Evolutionary conservation across 2,113 vertebrate genomes (phyloP), one percentile per base, ranked within the genome.

Genomic region (Alexandromys fortis): DNA sequence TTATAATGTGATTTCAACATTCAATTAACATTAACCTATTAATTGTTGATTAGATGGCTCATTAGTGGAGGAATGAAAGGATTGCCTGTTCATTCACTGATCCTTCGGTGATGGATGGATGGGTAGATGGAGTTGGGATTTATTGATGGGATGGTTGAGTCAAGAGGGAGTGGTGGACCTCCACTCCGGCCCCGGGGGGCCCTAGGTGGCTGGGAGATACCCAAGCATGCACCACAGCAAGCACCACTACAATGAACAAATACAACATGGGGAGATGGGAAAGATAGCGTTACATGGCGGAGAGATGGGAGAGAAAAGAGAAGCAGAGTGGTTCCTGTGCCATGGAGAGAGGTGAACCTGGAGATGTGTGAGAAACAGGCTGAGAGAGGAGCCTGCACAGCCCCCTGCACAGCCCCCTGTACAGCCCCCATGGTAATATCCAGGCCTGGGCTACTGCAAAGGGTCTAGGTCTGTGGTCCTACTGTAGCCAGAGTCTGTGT

Each of bases 1-100:
- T 94, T 78, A 81, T n/a, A 68, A 38, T 81, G 77, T 86, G 45
- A 82, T 52, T 86, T 73, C 22, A 94, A 82, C 22, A 67, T 16
- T 16, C 35, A 76, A 81, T 47, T 79, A 85, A 47, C 22, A 90
- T 76, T 38, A 92, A 81, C 38, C 75, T 76, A 49, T 47, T 79
- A 30, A 38, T 77, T n/a, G 49, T 42, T 45, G 76, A 52, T 91
- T 42, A 76, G 89, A 52, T 75, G 5, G 24, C 30, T 75, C 67
- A 42, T 45, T 22, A 30, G 28, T 33, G 38, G 12, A 63, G 28
- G 58, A 21, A 76, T 35, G 28, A 21, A 28, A 3, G 24, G 7
- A 42, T 8, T 8, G 30, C 26, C 12, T 26, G 7, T 5, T 72
- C 35, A 72, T n/a, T 21, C 35, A 72, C 35, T n/a, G 35, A 72